Percentiles rank a stretch among this genome's conserved stretches.
phyloP scores from a whole-genome alignment of 2,888 invertebrate species.

The Alsophila aescularia region DNA sequence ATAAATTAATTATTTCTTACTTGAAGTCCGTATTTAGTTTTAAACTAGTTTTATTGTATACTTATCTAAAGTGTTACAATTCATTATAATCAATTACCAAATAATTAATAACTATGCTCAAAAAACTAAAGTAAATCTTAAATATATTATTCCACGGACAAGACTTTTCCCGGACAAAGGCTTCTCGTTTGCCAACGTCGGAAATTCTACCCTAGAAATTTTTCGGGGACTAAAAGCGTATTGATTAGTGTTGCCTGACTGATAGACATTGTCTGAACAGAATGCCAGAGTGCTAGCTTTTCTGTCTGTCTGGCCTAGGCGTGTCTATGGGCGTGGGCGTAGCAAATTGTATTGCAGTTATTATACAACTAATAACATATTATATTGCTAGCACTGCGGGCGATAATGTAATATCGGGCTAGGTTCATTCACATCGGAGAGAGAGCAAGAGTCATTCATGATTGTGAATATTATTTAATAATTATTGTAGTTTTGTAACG shows the following conservation, averaged over 20 bases:
- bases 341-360: constrained; percentile 51
- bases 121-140: neutral
- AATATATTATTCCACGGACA: constrained; percentile 3
- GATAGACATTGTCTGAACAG: constrained; percentile 51
- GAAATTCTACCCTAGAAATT: constrained; percentile 52
- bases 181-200: constrained; percentile 34
- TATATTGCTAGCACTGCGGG: constrained; percentile 43
- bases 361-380: constrained; percentile 48
- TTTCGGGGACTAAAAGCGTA: constrained; percentile 59
- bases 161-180: constrained; percentile 18
- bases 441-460: constrained; percentile 47
- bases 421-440: constrained; percentile 58
- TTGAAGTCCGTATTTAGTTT: no score
- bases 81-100: no score
- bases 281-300: constrained; percentile 42
- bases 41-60: no score
- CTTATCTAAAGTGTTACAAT: no score
- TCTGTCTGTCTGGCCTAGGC: constrained; percentile 50
- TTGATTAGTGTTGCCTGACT: constrained; percentile 65
- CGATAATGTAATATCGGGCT: constrained; percentile 52
- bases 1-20: no score
- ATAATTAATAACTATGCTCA: no score
- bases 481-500: constrained; percentile 31
- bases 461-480: constrained; percentile 38
- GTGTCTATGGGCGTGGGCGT: constrained; percentile 49